Conservation (phyloP, 2,797 vertebrate genomes). For the Dendrocincla fuliginosa region DNA sequence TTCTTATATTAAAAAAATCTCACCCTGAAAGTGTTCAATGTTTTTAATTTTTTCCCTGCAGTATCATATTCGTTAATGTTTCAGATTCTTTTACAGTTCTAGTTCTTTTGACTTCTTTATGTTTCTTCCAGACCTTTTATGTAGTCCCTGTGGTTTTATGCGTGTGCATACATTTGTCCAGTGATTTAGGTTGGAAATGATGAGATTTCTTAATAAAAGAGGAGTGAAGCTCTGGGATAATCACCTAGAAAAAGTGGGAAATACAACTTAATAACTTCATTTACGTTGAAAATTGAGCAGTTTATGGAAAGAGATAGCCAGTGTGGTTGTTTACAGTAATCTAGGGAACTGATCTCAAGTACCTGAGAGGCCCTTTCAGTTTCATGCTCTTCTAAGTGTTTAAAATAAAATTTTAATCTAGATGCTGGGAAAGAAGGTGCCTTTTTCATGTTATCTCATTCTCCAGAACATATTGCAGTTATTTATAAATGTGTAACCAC, state of each 20-base stretch:
- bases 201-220: background rate
- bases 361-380: background rate
- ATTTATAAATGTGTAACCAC: slow-evolving; percentile 17
- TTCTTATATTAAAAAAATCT: background rate
- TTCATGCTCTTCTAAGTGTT: background rate
- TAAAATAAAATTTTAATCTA: background rate
- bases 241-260: background rate
- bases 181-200: background rate
- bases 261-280: background rate
- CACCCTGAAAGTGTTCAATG: background rate
- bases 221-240: background rate
- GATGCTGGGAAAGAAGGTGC: background rate
- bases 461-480: slow-evolving; percentile 3
- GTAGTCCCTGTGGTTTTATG: background rate
- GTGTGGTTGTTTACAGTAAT: background rate
- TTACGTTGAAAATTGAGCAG: background rate
- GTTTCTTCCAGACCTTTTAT: background rate
- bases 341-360: background rate
- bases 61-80: background rate
- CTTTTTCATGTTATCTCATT: slow-evolving; percentile 37
- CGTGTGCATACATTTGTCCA: background rate
- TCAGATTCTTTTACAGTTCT: background rate
- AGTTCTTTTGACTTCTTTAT: background rate
- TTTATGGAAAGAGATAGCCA: background rate
- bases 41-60: background rate